Percentiles rank a stretch among this genome's conserved stretches.
Conservation (phyloP, 2,113 vertebrate genomes). For the Vidua macroura region DNA sequence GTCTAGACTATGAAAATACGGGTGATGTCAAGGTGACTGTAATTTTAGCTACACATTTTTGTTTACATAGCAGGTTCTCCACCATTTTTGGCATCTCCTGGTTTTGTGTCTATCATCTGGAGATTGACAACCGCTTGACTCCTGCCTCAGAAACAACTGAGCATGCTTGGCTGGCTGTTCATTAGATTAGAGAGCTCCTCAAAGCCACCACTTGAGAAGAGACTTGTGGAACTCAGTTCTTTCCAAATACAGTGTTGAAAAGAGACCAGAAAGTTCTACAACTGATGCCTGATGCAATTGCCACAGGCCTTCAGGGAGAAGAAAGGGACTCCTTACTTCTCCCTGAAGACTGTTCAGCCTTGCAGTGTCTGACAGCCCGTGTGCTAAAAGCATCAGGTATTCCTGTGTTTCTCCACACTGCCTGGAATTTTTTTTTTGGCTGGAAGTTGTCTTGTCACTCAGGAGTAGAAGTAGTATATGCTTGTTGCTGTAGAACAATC, state of each 20-base stretch:
- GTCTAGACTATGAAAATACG: background rate
- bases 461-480: background rate
- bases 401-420: background rate
- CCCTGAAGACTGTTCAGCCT: background rate
- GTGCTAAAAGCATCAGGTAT: background rate
- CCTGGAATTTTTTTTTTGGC: background rate
- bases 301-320: background rate
- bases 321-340: background rate
- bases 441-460: background rate
- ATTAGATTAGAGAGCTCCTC: background rate
- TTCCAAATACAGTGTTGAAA: background rate
- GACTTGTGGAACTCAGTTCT: background rate
- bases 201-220: background rate
- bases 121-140: background rate
- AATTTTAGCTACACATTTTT: background rate
- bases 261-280: background rate
- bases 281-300: background rate
- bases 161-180: background rate
- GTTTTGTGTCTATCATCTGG: background rate
- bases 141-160: background rate
- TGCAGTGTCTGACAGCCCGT: background rate
- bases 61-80: background rate
- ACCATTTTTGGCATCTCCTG: background rate
- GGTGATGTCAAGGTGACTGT: background rate
- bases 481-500: background rate